These are phyloP conservation scores for Panagrolaimus sp. DNA, from an alignment of 1,140 invertebrate genomes.

Conservation along the genomic window DNA sequence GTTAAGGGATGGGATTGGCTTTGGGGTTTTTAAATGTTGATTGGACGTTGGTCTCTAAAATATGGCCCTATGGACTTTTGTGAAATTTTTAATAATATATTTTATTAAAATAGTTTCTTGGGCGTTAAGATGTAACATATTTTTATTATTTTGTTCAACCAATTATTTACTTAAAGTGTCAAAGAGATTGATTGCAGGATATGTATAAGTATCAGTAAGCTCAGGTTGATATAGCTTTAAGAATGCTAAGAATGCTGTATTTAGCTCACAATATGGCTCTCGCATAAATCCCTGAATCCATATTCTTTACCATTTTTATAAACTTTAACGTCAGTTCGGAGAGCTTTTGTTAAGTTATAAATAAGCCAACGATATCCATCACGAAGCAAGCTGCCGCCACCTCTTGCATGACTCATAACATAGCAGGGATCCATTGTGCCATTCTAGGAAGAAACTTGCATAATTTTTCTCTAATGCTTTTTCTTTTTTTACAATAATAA, in stretches of 20 bases:
- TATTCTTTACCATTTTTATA: constrained; percentile 30
- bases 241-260: constrained; percentile 56
- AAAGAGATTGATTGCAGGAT: constrained; percentile 53
- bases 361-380: constrained; percentile 39
- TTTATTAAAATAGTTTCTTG: no score
- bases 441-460: constrained; percentile 26
- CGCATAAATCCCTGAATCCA: constrained; percentile 49
- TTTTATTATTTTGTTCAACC: no score
- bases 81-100: no score
- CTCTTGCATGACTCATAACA: constrained; percentile 47
- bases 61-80: no score
- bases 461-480: no score
- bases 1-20: no score
- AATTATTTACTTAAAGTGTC: no score
- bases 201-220: constrained; percentile 50
- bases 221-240: constrained; percentile 50
- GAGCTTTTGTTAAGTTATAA: constrained; percentile 48
- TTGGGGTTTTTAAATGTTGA: no score
- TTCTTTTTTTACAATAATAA: no score
- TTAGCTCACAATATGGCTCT: constrained; percentile 56
- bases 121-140: no score
- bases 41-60: no score
- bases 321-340: constrained; percentile 49
- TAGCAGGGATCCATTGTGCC: constrained; percentile 53
- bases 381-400: constrained; percentile 47